Evolutionary conservation across 2,888 invertebrate genomes (phyloP), one percentile per base, ranked within the genome.

Genomic region (Limulus polyphemus): DNA sequence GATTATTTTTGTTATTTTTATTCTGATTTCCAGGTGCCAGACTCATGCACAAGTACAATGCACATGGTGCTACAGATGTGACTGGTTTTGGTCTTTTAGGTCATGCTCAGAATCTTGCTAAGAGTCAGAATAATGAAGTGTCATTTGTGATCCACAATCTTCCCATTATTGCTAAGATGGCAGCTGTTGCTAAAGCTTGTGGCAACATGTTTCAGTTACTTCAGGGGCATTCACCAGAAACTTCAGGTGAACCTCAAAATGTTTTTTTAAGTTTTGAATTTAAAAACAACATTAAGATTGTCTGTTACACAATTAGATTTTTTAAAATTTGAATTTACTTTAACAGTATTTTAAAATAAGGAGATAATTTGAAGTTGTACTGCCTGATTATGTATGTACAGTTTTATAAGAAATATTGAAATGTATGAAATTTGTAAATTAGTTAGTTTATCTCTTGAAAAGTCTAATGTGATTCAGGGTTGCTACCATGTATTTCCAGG

Each of bases 51-150:
- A 89, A 89, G 69, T 87, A 87, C 75, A 83, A 84, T 70, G 89
- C 88, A 1, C 87, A 88, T 73, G 87, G 86, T 56, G 87, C 88
- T 10, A 90, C 90, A 0, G 90, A 90, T 74, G 83, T 90, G 0
- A 90, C 89, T 11, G 90, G 90, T 0, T 90, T 88, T 74, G 90
- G 90, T 2, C 75, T 90, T 4, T 75, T 88, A 13, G 90, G 89
- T 0, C 90, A 90, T 75, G 89, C 90, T 17, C 83, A 85, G 72
- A 88, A 88, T 76, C 77, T 90, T 47, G 87, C 86, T 0, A 80
- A 83, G 69, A 83, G 84, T 71, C 90, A 90, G 76, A 83, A 83
- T 71, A 82, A 83, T 67, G 82, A 84, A 74, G 84, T 90, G 0
- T 82, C 84, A 13, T 89, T 90, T 75, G 82, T 85, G 62, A 86